Percentiles rank a stretch among this genome's conserved stretches.
These are phyloP conservation scores for Lamprologus ornatipinnis DNA, from an alignment of 2,113 vertebrate species.

Conservation along the genomic window DNA sequence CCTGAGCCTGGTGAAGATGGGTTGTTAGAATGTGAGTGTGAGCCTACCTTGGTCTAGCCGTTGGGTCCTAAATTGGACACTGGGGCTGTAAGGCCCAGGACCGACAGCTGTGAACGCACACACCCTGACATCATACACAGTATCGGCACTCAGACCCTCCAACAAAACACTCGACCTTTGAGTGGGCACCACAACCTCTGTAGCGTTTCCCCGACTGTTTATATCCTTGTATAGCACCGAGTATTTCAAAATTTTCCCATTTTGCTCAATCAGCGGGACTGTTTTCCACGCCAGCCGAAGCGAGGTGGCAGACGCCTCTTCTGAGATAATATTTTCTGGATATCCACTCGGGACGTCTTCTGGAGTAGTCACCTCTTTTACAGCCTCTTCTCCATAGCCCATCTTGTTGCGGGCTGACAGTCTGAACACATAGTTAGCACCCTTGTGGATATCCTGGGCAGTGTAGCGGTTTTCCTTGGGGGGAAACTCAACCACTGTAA, in stretches of 20 bases:
- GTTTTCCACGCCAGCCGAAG: slow-evolving; percentile 83
- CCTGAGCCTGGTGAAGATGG: slow-evolving; percentile 24
- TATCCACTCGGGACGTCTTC: slow-evolving; percentile 85
- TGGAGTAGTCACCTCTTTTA: slow-evolving; percentile 82
- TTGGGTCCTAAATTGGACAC: slow-evolving; percentile 94
- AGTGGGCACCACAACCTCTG: slow-evolving; percentile 79
- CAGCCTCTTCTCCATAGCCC: slow-evolving; percentile 88
- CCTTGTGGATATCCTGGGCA: slow-evolving; percentile 85
- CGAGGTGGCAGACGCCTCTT: slow-evolving; percentile 76
- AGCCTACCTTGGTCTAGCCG: slow-evolving; percentile 97
- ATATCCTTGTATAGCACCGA: slow-evolving; percentile 88
- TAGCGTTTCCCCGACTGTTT: slow-evolving; percentile 82
- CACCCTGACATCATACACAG: slow-evolving; percentile 95
- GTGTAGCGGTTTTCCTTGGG: slow-evolving; percentile 85
- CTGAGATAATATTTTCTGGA: slow-evolving; percentile 79
- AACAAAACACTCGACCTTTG: slow-evolving; percentile 80
- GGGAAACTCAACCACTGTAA: slow-evolving; percentile 83
- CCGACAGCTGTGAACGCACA: slow-evolving; percentile 90
- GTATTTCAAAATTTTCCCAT: slow-evolving; percentile 84
- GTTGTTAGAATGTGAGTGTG: slow-evolving; percentile 64
- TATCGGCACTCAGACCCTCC: slow-evolving; percentile 88
- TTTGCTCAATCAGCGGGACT: slow-evolving; percentile 82
- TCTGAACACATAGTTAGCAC: slow-evolving; percentile 84
- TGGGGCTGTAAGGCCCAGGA: slow-evolving; percentile 91
- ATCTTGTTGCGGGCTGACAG: slow-evolving; percentile 91